Evolutionary conservation across 1,140 invertebrate species (phyloP), one percentile per base, ranked within the genome.

Genomic region (Mercenaria mercenaria): DNA sequence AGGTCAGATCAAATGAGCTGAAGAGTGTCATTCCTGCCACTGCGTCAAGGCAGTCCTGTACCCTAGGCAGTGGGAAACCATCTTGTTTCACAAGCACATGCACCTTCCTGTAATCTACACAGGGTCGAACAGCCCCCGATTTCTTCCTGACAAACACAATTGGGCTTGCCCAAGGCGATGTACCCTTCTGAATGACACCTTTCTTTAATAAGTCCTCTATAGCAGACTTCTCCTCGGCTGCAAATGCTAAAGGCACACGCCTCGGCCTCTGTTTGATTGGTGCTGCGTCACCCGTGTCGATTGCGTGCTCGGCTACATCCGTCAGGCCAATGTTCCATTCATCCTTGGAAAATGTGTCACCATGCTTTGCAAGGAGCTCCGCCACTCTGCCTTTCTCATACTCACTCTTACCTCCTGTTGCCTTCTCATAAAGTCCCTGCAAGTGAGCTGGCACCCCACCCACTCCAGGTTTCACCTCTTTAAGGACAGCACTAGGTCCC

Each of bases 161-260:
- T 13, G 84, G 52, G 32, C 64, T 26, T 8, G 84, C 67, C 84
- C 72, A 87, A 52, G 61, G 39, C 13, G 61, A 50, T 10, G 50
- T 81, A 23, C 23, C 23, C 26, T 50, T 26, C 79, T 81, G 41
- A n/a, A 87, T 77, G n/a, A 85, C 67, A 10, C 47, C 82, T 20
- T 50, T 74, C 37, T 50, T 52, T 32, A 52, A 34, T 47, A 81
- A 34, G 10, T 85, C 67, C 20, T 72, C 20, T 13, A 85, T 10
- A 26, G 32, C 56, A n/a, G 39, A 13, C 67, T 72, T 74, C 18
- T 72, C 67, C 26, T 72, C 82, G 6, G 67, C 64, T 50, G 47
- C 50, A 34, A 11, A 50, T 18, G 43, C 23, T 37, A 59, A 26
- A 37, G 81, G 81, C n/a, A 26, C 18, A 69, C 23, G 39, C 15